phyloP scores from a whole-genome alignment of 2,888 invertebrate species.

The Clitarchus hookeri region DNA sequence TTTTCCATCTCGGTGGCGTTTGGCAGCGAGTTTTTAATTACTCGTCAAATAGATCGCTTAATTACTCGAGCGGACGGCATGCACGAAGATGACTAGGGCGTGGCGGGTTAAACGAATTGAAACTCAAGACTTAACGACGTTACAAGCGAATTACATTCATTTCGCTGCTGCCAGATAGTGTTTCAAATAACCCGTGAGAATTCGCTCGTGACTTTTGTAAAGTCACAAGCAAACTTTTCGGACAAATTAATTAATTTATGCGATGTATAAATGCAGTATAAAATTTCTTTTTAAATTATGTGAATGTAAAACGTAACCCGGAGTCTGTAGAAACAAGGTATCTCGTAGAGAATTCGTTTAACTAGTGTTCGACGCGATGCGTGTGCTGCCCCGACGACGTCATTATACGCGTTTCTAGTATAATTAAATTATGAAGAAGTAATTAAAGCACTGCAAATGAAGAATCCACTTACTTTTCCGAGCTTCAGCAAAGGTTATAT shows the following conservation, averaged over 20 bases:
- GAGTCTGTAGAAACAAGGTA: too few species aligned
- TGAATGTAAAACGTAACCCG: too few species aligned
- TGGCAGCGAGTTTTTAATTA: neutral
- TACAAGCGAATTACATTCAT: neutral
- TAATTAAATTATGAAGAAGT: too few species aligned
- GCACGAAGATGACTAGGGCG: neutral
- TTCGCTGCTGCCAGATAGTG: neutral
- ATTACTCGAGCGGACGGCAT: neutral
- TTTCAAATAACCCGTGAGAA: neutral
- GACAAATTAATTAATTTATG: neutral
- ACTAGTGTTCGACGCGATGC: too few species aligned
- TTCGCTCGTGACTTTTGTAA: neutral
- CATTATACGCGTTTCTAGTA: too few species aligned
- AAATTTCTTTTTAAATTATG: too few species aligned
- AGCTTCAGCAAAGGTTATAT: too few species aligned
- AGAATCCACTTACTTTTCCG: too few species aligned
- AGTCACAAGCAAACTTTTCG: neutral
- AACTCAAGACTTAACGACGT: neutral
- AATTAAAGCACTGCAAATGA: too few species aligned
- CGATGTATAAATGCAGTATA: too few species aligned
- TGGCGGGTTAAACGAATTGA: neutral
- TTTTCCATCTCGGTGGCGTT: neutral
- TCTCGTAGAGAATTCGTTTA: too few species aligned
- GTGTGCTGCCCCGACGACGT: too few species aligned
- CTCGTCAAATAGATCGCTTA: constrained; percentile 9